phyloP scores from a whole-genome alignment of 2,797 vertebrate species.

The Novumbra hubbsi region DNA sequence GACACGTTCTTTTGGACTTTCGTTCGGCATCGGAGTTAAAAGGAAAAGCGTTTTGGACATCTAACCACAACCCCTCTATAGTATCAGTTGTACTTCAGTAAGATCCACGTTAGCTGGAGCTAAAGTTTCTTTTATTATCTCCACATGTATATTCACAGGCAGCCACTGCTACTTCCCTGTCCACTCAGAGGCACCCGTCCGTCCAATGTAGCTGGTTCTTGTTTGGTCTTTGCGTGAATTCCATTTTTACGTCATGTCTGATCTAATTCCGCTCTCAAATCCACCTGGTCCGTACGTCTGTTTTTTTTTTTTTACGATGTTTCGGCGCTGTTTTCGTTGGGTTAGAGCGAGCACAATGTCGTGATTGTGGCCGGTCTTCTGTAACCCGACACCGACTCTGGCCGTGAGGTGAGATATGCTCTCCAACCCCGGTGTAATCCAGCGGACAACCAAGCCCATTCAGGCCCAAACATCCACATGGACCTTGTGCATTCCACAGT shows the following conservation, averaged over 20 bases:
- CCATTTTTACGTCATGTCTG: not conserved
- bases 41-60: not conserved
- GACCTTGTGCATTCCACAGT: slow-evolving; percentile 32
- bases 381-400: slow-evolving; percentile 68
- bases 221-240: not conserved
- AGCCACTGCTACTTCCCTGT: too few relatives aligned
- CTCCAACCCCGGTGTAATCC: slow-evolving; percentile 39
- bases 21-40: too few relatives aligned
- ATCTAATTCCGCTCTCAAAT: not conserved
- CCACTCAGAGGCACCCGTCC: too few relatives aligned
- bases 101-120: too few relatives aligned
- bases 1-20: not conserved
- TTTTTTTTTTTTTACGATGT: slow-evolving; percentile 57
- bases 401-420: slow-evolving; percentile 51
- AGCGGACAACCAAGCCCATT: slow-evolving; percentile 40
- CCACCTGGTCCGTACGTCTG: slow-evolving; percentile 48
- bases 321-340: slow-evolving; percentile 72
- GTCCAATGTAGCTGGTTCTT: not conserved
- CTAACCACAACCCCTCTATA: not conserved
- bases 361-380: slow-evolving; percentile 60
- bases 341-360: slow-evolving; percentile 70
- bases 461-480: slow-evolving; percentile 2
- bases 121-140: too few relatives aligned
- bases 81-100: not conserved
- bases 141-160: too few relatives aligned